Evolutionary conservation across 2,113 vertebrate genomes (phyloP).

Genomic region (Synodontis membranacea): DNA sequence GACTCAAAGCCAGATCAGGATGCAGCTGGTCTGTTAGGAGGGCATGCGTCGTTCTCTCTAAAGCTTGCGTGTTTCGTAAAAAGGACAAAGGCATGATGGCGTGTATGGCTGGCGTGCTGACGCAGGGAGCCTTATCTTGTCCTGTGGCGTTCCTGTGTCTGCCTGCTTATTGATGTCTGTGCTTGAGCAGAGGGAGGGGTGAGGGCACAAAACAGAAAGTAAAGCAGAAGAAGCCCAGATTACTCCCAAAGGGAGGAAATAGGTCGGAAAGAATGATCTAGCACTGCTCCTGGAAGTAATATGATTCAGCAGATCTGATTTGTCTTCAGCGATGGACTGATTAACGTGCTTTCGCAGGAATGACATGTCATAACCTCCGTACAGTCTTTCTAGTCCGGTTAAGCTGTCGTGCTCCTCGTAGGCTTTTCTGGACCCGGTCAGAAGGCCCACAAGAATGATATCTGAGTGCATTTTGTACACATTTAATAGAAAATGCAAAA

Average conservation of each 20-base stretch:
- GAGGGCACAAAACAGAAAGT: conserved; percentile 39
- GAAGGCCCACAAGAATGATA: not conserved
- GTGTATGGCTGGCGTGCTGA: conserved; percentile 22
- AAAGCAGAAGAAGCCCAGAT: conserved; percentile 57
- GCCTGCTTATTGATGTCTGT: conserved; percentile 58
- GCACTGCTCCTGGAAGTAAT: not conserved
- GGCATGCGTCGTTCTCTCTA: not conserved
- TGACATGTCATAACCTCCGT: not conserved
- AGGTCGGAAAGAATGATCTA: conserved; percentile 10
- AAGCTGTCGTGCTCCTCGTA: not conserved
- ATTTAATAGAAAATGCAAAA: not conserved
- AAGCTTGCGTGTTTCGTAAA: conserved; percentile 13
- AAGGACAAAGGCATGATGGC: conserved; percentile 29
- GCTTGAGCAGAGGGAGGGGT: conserved; percentile 30
- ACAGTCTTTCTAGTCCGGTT: not conserved
- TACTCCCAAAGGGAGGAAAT: conserved; percentile 26
- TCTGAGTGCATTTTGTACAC: not conserved
- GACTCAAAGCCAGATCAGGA: conserved; percentile 38
- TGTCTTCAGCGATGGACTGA: not conserved
- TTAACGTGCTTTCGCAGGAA: not conserved
- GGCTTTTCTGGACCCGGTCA: not conserved
- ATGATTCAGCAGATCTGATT: conserved; percentile 41
- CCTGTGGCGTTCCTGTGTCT: conserved; percentile 52
- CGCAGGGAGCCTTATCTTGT: conserved; percentile 59
- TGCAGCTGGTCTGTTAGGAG: conserved; percentile 16